Percentiles rank a stretch among this genome's conserved stretches.
Evolutionary conservation across 1,140 invertebrate species (phyloP).

Genomic region (Brachionus koreanus): DNA sequence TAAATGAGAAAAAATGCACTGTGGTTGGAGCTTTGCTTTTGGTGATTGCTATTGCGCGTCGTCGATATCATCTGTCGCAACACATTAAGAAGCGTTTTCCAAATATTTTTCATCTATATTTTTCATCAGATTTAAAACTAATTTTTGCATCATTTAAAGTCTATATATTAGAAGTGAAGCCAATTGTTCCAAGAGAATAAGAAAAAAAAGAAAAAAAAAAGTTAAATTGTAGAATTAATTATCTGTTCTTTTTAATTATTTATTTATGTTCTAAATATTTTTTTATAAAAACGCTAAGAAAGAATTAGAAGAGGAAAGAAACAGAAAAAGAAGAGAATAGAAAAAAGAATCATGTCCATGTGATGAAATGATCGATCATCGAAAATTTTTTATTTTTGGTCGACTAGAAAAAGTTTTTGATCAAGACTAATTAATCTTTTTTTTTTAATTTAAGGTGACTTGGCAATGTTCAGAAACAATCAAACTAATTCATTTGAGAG

Average conservation of each 20-base stretch:
- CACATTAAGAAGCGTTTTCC: neutral
- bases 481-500: neutral
- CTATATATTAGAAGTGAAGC: neutral
- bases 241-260: neutral
- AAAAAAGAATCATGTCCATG: neutral
- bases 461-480: neutral
- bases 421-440: neutral
- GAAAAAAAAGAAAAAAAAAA: neutral
- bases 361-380: neutral
- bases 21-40: neutral
- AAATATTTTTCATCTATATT: neutral
- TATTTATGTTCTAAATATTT: neutral
- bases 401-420: neutral
- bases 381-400: neutral
- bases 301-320: conserved; percentile 5
- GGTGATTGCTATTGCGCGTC: neutral
- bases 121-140: neutral
- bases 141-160: conserved; percentile 2
- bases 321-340: conserved; percentile 2
- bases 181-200: neutral
- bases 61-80: neutral
- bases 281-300: neutral
- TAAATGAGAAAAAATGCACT: too few relatives aligned
- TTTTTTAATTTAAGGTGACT: neutral
- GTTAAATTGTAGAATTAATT: neutral